Evolutionary conservation across 2,797 vertebrate species (phyloP).

Genomic region (Aplochiton taeniatus): DNA sequence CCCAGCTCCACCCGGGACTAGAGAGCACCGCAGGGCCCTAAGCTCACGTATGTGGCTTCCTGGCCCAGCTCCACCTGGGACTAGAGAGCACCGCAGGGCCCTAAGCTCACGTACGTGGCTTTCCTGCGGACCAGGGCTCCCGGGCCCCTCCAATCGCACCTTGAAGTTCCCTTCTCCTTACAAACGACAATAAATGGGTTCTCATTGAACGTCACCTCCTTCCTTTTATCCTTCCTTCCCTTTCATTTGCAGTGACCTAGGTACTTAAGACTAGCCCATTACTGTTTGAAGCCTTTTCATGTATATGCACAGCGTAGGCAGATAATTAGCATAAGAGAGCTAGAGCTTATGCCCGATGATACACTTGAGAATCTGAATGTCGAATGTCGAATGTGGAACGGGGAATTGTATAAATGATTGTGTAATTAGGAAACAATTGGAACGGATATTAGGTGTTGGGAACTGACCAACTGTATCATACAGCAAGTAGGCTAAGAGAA

Average conservation of each 20-base stretch:
- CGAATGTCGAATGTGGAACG: constrained; percentile 21
- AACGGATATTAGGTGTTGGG: constrained; percentile 14
- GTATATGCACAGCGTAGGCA: constrained; percentile 35
- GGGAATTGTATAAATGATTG: constrained; percentile 7
- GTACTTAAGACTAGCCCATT: constrained; percentile 21
- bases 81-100: constrained; percentile 26
- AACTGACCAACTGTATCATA: constrained; percentile 24
- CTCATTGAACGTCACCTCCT: constrained; percentile 44
- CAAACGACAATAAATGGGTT: constrained; percentile 43
- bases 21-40: too few species aligned
- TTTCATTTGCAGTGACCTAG: constrained; percentile 37
- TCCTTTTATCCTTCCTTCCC: constrained; percentile 34
- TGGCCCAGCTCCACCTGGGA: constrained; percentile 13
- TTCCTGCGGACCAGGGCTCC: constrained; percentile 38
- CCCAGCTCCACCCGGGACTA: too few species aligned
- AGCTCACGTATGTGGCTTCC: constrained; percentile 1
- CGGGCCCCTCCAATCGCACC: constrained; percentile 48
- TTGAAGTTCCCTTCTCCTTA: constrained; percentile 52
- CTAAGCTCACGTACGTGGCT: background rate
- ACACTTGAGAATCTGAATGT: constrained; percentile 44
- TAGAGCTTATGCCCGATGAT: constrained; percentile 33
- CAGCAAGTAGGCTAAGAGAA: too few species aligned
- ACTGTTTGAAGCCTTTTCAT: constrained; percentile 47
- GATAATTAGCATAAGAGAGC: constrained; percentile 38
- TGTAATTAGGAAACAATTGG: constrained; percentile 18